Conservation (phyloP, 2,888 invertebrate species). For the Leucozona laternaria region DNA sequence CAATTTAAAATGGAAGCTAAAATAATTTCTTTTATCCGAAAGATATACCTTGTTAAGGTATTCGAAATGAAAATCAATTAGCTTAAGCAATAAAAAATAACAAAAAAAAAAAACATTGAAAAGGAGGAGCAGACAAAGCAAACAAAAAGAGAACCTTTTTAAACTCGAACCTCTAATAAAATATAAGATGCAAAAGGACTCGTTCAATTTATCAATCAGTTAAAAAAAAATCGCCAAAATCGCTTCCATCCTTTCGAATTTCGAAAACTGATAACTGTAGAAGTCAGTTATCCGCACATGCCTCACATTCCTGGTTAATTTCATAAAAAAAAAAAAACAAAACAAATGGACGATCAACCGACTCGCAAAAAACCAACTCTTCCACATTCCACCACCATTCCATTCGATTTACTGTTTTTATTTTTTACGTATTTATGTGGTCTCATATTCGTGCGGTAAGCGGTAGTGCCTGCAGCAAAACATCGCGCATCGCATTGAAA, state of each 20-base stretch:
- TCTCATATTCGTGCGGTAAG: slow-evolving; percentile 32
- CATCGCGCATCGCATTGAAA: slow-evolving; percentile 45
- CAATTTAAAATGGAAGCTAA: not conserved
- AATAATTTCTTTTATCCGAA: not conserved
- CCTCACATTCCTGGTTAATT: slow-evolving; percentile 68
- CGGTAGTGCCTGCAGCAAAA: slow-evolving; percentile 57
- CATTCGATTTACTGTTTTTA: slow-evolving; percentile 69
- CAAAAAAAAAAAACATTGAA: slow-evolving; percentile 5
- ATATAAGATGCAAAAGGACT: not conserved
- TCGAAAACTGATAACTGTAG: slow-evolving; percentile 68
- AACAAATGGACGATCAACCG: slow-evolving; percentile 59
- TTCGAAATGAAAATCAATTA: slow-evolving; percentile 6
- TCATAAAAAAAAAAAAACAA: slow-evolving; percentile 45
- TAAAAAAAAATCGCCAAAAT: slow-evolving; percentile 25
- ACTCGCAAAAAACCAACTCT: slow-evolving; percentile 58
- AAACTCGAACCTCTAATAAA: not conserved
- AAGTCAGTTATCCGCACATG: slow-evolving; percentile 65
- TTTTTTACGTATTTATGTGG: slow-evolving; percentile 47
- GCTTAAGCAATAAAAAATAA: not conserved
- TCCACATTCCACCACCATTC: slow-evolving; percentile 74
- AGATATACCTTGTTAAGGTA: not conserved
- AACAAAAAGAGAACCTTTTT: not conserved
- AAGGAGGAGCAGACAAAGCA: slow-evolving; percentile 13
- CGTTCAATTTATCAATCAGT: slow-evolving; percentile 65
- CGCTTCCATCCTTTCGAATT: slow-evolving; percentile 38